phyloP scores from a whole-genome alignment of 37 sponge, comb jelly and placozoan species.

The Haliclona indistincta region DNA sequence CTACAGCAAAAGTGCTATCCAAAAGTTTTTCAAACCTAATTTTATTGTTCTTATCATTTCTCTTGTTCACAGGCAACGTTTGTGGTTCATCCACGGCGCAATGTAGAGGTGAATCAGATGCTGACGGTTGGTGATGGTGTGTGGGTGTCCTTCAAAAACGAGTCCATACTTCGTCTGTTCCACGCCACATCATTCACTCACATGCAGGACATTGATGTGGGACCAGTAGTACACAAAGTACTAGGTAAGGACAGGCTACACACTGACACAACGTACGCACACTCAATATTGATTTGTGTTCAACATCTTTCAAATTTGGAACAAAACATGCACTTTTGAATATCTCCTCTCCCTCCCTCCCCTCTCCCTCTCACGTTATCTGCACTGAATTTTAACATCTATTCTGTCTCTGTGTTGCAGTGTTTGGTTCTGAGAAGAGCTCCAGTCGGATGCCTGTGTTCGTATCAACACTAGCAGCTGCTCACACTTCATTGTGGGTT shows the following conservation, averaged over 20 bases:
- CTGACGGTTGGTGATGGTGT: constrained; percentile 82
- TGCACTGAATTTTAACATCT: neutral
- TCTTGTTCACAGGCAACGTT: constrained; percentile 78
- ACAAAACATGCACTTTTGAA: neutral
- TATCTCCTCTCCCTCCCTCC: neutral
- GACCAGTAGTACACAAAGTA: constrained; percentile 62
- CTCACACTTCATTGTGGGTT: constrained; percentile 81
- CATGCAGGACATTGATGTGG: constrained; percentile 86
- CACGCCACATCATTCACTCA: constrained; percentile 70
- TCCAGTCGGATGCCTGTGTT: constrained; percentile 59
- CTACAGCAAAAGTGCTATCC: too few relatives aligned
- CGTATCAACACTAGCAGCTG: constrained; percentile 58
- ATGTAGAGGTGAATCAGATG: constrained; percentile 63
- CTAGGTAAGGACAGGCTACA: constrained; percentile 38
- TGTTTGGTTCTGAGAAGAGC: constrained; percentile 68
- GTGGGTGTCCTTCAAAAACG: constrained; percentile 80
- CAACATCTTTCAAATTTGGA: neutral
- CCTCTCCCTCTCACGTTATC: neutral
- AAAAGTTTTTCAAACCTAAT: too few relatives aligned
- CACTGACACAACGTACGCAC: neutral
- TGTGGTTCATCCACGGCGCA: constrained; percentile 57
- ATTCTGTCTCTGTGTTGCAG: constrained; percentile 17
- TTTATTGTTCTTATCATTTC: too few relatives aligned
- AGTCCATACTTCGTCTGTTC: constrained; percentile 80
- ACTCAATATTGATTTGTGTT: too few relatives aligned